Conservation (phyloP, 2,888 invertebrate genomes). For the Volucella inanis region DNA sequence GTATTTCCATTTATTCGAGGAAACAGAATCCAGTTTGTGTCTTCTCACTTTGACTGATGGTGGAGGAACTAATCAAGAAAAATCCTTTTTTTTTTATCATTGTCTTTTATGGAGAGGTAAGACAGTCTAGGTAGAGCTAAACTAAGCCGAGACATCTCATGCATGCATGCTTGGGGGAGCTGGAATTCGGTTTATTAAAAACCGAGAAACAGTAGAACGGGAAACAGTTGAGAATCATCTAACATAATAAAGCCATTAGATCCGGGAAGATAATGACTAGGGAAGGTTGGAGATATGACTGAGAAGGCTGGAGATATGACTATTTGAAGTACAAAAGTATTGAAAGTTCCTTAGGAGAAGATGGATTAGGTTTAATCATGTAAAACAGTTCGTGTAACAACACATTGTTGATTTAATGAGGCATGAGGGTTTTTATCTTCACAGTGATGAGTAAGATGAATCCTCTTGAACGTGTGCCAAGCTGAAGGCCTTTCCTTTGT, state of each 20-base stretch:
- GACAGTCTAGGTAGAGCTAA: neutral
- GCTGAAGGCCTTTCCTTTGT: slow-evolving; percentile 2
- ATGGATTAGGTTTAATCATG: slow-evolving; percentile 41
- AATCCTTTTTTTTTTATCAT: slow-evolving; percentile 19
- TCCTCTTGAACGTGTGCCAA: slow-evolving; percentile 50
- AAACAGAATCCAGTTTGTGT: slow-evolving; percentile 48
- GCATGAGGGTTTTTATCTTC: slow-evolving; percentile 12
- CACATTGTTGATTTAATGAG: slow-evolving; percentile 30
- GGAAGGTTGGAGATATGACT: slow-evolving; percentile 15
- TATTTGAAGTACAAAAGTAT: neutral
- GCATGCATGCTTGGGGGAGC: slow-evolving; percentile 22
- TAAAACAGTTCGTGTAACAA: slow-evolving; percentile 52
- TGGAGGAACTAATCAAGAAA: slow-evolving; percentile 67
- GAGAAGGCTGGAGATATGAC: neutral
- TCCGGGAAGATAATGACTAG: slow-evolving; percentile 41
- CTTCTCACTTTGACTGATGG: slow-evolving; percentile 67
- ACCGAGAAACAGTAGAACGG: slow-evolving; percentile 4
- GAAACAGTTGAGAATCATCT: slow-evolving; percentile 38
- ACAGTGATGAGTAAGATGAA: slow-evolving; percentile 20
- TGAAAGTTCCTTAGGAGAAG: slow-evolving; percentile 35
- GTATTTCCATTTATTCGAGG: slow-evolving; percentile 55
- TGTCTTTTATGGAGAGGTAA: neutral
- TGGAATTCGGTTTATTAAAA: slow-evolving; percentile 41
- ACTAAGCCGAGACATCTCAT: neutral
- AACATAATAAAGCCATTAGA: slow-evolving; percentile 55